Evolutionary conservation across 1,140 invertebrate species (phyloP).

Genomic region (Sycophila sp.): DNA sequence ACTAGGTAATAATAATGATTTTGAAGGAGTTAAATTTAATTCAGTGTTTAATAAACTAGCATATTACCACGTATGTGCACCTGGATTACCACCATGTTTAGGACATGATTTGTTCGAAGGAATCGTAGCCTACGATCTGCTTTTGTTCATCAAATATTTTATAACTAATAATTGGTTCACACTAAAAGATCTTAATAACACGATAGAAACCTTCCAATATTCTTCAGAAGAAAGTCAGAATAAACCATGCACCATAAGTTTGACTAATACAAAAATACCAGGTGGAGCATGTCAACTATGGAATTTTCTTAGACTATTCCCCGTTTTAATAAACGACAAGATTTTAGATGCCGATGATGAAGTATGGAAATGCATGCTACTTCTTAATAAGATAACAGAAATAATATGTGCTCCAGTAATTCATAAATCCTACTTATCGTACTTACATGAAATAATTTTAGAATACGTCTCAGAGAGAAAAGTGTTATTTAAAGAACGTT

Average conservation of each 20-base stretch:
- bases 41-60: constrained; percentile 39
- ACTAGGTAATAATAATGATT: constrained; percentile 29
- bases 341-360: constrained; percentile 35
- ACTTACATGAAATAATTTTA: constrained; percentile 27
- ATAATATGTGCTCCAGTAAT: constrained; percentile 33
- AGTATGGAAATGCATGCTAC: constrained; percentile 24
- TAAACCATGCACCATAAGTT: constrained; percentile 28
- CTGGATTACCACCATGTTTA: constrained; percentile 43
- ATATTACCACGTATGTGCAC: constrained; percentile 37
- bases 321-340: constrained; percentile 33
- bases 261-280: constrained; percentile 25
- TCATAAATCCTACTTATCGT: constrained; percentile 28
- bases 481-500: constrained; percentile 9
- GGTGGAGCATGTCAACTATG: constrained; percentile 35
- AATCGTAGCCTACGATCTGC: constrained; percentile 42
- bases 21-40: constrained; percentile 41
- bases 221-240: constrained; percentile 41
- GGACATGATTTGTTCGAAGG: constrained; percentile 47
- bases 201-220: constrained; percentile 44
- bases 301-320: constrained; percentile 36
- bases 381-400: constrained; percentile 40
- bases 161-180: constrained; percentile 43
- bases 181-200: constrained; percentile 36
- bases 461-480: constrained; percentile 27
- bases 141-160: constrained; percentile 40